Evolutionary conservation across 23 tunicate genomes (phyloP).

Genomic region (Botrylloides violaceus): DNA sequence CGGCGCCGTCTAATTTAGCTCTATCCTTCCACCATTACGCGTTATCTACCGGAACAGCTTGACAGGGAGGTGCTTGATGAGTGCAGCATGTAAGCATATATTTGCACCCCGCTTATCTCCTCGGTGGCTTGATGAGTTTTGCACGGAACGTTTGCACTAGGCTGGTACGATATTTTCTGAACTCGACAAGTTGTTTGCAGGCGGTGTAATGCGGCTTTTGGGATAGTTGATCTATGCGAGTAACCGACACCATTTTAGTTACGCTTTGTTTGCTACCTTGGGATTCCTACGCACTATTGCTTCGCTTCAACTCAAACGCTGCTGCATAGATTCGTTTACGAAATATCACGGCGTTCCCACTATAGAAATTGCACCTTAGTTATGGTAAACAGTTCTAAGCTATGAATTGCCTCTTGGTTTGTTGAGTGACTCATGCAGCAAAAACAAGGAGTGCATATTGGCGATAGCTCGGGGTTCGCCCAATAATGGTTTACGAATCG

Average conservation of each 20-base stretch:
- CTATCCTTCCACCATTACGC: too few species aligned
- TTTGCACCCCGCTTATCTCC: neutral
- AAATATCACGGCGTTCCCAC: too few species aligned
- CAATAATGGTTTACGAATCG: neutral
- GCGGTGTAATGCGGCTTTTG: neutral
- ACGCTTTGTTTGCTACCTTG: neutral
- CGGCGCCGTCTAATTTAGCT: too few species aligned
- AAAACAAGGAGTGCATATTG: neutral
- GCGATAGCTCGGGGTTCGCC: neutral
- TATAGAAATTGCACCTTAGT: too few species aligned
- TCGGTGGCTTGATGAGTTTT: conserved; percentile 1
- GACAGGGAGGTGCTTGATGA: neutral
- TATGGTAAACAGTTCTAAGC: too few species aligned
- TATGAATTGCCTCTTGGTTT: too few species aligned
- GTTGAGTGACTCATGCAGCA: too few species aligned
- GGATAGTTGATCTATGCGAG: neutral
- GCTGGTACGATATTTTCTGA: neutral
- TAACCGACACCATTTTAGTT: conserved; percentile 2
- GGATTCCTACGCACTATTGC: neutral
- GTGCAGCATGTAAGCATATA: neutral
- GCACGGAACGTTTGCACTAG: conserved; percentile 1
- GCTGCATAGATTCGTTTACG: too few species aligned
- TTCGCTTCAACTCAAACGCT: neutral
- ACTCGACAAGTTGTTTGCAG: neutral
- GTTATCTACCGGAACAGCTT: too few species aligned